Percentiles rank a stretch among this genome's conserved stretches.
These are phyloP conservation scores for Cossypha heuglini DNA, from an alignment of 2,797 vertebrate species.

Conservation along the genomic window DNA sequence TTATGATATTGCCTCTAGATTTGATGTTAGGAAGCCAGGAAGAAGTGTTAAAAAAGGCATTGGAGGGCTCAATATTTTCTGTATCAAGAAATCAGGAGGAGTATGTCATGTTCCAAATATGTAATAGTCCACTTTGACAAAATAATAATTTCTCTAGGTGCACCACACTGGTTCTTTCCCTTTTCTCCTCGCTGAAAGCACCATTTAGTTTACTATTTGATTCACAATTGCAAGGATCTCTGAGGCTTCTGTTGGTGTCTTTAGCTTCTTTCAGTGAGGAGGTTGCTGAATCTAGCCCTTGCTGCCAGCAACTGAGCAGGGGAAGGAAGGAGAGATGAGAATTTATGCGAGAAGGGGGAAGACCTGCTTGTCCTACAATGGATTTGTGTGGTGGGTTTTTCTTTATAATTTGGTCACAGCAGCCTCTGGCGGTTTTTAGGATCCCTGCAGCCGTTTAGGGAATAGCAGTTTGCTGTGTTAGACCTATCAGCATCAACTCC, in stretches of 20 bases:
- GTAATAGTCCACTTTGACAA: background rate
- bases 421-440: background rate
- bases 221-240: background rate
- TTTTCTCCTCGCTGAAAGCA: background rate
- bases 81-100: background rate
- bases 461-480: background rate
- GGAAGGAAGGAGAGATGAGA: background rate
- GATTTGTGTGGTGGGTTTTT: background rate
- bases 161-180: background rate
- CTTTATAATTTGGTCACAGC: background rate
- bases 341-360: background rate
- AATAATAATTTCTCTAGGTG: background rate
- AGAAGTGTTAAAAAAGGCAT: background rate
- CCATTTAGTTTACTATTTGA: background rate
- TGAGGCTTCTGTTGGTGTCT: background rate
- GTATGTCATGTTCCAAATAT: background rate
- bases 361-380: background rate
- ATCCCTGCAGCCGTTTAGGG: background rate
- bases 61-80: background rate
- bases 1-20: background rate
- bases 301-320: background rate
- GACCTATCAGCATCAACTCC: background rate
- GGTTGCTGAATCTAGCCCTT: background rate
- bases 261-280: background rate
- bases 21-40: fast-evolving